Conservation (phyloP, 2,797 vertebrate genomes). For the Falco peregrinus region DNA sequence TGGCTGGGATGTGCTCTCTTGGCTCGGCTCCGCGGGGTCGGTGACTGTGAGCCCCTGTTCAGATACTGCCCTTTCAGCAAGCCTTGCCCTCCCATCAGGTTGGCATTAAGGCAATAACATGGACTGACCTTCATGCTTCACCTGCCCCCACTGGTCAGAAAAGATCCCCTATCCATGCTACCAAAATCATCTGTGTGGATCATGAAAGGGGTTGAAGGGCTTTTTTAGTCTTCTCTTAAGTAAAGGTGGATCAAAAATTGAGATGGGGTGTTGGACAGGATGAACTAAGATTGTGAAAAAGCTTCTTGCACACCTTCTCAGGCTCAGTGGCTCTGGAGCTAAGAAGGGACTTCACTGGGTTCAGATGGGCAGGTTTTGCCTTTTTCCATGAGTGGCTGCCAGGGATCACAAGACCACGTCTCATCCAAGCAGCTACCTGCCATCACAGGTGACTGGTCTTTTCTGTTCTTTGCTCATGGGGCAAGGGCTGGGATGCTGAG, state of each 20-base stretch:
- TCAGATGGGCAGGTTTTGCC: background rate
- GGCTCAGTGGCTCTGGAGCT: background rate
- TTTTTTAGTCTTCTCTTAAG: background rate
- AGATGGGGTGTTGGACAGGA: background rate
- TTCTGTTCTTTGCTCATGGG: background rate
- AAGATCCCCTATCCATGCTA: background rate
- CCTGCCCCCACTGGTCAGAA: background rate
- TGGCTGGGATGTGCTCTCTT: background rate
- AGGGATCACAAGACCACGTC: background rate
- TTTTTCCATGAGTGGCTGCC: background rate
- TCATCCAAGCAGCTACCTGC: background rate
- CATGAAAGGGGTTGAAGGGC: background rate
- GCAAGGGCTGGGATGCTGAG: background rate
- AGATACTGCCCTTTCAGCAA: background rate
- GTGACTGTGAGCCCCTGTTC: background rate
- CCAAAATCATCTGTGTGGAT: background rate
- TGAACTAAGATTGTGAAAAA: background rate
- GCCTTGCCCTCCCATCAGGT: fast-evolving
- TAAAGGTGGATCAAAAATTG: background rate
- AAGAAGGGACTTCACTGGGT: background rate
- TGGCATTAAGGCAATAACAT: background rate
- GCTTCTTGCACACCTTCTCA: background rate
- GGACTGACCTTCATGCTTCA: background rate
- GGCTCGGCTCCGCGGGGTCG: background rate
- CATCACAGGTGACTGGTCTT: background rate